phyloP scores from a whole-genome alignment of 2,888 invertebrate species.

The Halictus ligatus region DNA sequence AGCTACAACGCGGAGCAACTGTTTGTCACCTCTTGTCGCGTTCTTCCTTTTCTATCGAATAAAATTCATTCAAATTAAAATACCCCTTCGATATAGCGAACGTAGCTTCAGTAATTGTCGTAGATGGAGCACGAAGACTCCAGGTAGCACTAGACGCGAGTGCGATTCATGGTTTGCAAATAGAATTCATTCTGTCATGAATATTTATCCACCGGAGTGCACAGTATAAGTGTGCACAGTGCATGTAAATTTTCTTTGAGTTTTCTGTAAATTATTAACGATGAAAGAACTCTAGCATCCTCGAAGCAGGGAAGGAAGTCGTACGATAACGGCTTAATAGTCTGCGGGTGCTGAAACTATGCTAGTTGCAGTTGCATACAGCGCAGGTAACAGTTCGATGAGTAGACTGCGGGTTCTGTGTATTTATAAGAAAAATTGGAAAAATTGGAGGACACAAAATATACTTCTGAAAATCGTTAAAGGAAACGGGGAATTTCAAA shows the following conservation, averaged over 20 bases:
- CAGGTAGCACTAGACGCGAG: neutral
- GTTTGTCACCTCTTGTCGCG: no score
- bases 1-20: neutral
- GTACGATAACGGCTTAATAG: neutral
- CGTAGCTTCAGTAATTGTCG: neutral
- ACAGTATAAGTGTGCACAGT: neutral
- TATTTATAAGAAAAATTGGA: neutral
- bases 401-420: neutral
- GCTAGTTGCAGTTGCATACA: neutral
- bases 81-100: neutral
- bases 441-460: no score
- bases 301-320: neutral
- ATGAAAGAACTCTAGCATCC: neutral
- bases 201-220: neutral
- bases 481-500: no score
- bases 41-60: no score
- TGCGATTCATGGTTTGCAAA: neutral
- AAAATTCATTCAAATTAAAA: neutral
- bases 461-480: no score
- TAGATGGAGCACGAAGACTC: neutral
- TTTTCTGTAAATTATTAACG: constrained; percentile 1
- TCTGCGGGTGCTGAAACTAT: neutral
- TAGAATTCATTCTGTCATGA: neutral
- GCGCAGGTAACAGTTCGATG: neutral
- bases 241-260: neutral